Evolutionary conservation across 1,140 invertebrate genomes (phyloP), one percentile per base, ranked within the genome.

Genomic region (Drosophila rhopaloa): DNA sequence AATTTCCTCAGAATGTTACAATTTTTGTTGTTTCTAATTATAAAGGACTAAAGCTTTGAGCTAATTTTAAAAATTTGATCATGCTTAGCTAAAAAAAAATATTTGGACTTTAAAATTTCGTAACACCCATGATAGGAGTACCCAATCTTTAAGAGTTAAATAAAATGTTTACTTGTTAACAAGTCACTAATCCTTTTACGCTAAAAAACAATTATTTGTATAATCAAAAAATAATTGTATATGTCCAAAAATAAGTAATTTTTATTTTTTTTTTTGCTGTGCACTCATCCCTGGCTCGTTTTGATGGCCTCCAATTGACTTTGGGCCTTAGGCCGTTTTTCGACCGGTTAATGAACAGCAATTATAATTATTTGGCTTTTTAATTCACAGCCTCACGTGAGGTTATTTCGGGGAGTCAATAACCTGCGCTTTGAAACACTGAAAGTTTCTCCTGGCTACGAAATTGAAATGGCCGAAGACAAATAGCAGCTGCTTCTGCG

Each of bases 391-490:
- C 51, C 37, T 71, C 67, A 71, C 67, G 67, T 71, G 67, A 41
- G 67, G 9, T 11, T 71, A 32, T 50, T 71, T 29, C 7, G 38
- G n/a, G 19, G 4, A 71, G 67, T 71, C 67, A 71, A 71, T 71
- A 71, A 71, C 65, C 67, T 46, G 65, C 60, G 14, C 32, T 40
- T 35, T 38, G 27, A n/a, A 40, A 48, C 53, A 56, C 70, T 61
- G 35, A 41, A 85, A 85, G 84, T 85, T 85, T 85, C 81, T 66
- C 81, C 72, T 80, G 81, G 59, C 62, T 66, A 27, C 13, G 16
- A 37, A 58, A 9, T 46, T 13, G 4, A 57, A 57, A 37, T 14
- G 14, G 14, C 16, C 58, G n/a, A 19, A 32, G 24, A 16, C 13
- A 19, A 14, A 29, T 27, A 6, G 24, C 43, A 67, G 35, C 63